Percentiles rank a stretch among this genome's conserved stretches.
phyloP scores from a whole-genome alignment of 2,888 invertebrate species.

The Drosophila mettleri region DNA sequence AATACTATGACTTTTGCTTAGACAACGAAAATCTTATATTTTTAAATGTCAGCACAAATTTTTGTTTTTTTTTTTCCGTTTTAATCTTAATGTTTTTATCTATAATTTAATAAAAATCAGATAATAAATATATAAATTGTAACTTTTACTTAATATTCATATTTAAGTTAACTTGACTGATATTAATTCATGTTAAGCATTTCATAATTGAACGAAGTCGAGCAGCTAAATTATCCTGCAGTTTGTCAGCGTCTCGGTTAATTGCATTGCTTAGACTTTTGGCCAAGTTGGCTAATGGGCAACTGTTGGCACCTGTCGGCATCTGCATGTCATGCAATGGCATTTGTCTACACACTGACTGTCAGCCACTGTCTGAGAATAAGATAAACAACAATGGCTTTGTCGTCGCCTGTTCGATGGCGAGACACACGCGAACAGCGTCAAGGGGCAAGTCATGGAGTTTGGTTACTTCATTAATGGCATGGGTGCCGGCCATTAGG shows the following conservation, averaged over 20 bases:
- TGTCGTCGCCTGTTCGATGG: constrained; percentile 41
- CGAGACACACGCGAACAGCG: constrained; percentile 15
- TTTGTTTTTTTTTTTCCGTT: too few relatives aligned
- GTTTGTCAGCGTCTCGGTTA: constrained; percentile 19
- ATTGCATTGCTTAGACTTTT: constrained; percentile 26
- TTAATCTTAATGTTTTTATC: background rate
- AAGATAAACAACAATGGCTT: constrained; percentile 54
- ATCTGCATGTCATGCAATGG: constrained; percentile 42
- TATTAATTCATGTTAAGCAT: too few relatives aligned
- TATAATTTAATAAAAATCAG: background rate
- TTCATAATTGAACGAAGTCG: constrained; percentile 4
- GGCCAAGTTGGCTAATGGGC: constrained; percentile 32
- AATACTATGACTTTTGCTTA: too few relatives aligned
- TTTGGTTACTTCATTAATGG: constrained; percentile 59
- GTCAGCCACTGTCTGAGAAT: constrained; percentile 3
- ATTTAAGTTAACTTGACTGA: too few relatives aligned
- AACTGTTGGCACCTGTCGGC: constrained; percentile 40
- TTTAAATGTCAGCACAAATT: too few relatives aligned
- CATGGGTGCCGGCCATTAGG: constrained; percentile 56
- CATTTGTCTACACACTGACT: background rate
- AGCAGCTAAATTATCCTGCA: constrained; percentile 31
- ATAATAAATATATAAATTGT: background rate
- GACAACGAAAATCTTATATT: too few relatives aligned
- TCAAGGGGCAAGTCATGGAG: constrained; percentile 56
- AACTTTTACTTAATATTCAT: background rate